phyloP scores from a whole-genome alignment of 2,888 invertebrate genomes.

The Philopedon plagiatum region DNA sequence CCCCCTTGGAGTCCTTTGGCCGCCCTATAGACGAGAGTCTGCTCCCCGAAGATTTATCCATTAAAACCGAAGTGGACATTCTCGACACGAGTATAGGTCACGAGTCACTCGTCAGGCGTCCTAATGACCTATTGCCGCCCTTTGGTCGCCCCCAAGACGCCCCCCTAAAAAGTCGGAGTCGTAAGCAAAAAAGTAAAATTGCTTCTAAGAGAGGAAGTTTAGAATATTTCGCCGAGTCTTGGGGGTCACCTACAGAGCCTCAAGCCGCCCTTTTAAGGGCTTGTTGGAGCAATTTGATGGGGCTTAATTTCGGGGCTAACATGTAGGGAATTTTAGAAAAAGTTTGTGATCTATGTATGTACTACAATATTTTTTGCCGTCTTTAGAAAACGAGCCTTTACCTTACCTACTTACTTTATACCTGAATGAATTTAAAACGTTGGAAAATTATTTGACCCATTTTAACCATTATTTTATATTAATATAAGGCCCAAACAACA shows the following conservation, averaged over 20 bases:
- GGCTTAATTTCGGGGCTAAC: conserved; percentile 39
- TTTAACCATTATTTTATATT: too few relatives aligned
- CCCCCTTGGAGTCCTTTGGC: conserved; percentile 11
- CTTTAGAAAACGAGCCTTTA: not conserved
- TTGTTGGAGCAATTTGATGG: conserved; percentile 45
- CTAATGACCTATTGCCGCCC: conserved; percentile 3
- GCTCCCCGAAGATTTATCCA: conserved; percentile 32
- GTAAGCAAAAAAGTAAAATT: conserved; percentile 3
- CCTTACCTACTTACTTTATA: too few relatives aligned
- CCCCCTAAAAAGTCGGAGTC: not conserved
- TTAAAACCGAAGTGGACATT: conserved; percentile 16
- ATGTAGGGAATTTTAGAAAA: conserved; percentile 21
- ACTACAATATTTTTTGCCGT: not conserved
- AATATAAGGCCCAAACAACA: too few relatives aligned
- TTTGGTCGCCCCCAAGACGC: conserved; percentile 5
- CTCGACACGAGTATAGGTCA: not conserved
- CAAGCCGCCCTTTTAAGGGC: conserved; percentile 42
- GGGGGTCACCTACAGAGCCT: conserved; percentile 24
- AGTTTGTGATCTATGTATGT: conserved; percentile 30
- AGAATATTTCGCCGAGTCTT: conserved; percentile 10
- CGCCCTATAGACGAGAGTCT: conserved; percentile 15
- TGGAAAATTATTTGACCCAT: too few relatives aligned
- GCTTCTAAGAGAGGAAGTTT: not conserved
- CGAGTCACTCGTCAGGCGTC: not conserved
- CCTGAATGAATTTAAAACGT: too few relatives aligned